Percentiles rank a stretch among this genome's conserved stretches.
These are phyloP conservation scores for Motacilla alba DNA, from an alignment of 2,113 vertebrate species.

Conservation along the genomic window DNA sequence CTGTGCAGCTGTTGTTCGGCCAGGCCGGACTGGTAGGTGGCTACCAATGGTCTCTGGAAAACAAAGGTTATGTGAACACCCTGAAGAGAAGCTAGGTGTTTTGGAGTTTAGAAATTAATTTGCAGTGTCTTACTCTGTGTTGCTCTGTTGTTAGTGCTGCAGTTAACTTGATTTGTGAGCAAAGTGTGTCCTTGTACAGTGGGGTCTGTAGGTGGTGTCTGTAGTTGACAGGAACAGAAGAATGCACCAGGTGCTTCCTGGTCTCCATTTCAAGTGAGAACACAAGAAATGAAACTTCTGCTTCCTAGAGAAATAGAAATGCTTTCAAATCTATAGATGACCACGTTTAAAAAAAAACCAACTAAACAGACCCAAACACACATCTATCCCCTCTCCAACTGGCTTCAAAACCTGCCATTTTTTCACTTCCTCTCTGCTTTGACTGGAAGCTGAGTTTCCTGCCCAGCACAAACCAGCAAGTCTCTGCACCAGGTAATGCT, in stretches of 20 bases:
- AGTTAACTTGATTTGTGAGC: background rate
- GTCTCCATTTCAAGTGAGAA: background rate
- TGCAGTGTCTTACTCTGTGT: background rate
- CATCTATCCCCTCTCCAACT: background rate
- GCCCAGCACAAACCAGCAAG: background rate
- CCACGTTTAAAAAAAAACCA: background rate
- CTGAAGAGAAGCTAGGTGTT: background rate
- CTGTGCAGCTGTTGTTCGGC: slow-evolving; percentile 94
- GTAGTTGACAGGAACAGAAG: background rate
- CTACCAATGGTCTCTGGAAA: background rate
- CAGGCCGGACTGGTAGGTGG: slow-evolving; percentile 95
- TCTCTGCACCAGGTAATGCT: background rate
- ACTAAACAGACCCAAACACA: background rate
- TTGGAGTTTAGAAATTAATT: background rate
- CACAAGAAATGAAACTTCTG: background rate
- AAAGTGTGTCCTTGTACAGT: background rate
- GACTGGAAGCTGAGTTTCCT: background rate
- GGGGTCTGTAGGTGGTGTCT: background rate
- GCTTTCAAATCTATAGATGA: background rate
- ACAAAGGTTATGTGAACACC: background rate
- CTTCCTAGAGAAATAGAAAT: background rate
- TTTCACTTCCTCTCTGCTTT: background rate
- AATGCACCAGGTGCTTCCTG: background rate
- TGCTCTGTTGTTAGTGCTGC: background rate
- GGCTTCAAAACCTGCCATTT: background rate